Percentiles rank a stretch among this genome's conserved stretches.
Evolutionary conservation across 2,797 vertebrate genomes (phyloP).

Genomic region (Arrhamphus sclerolepis): DNA sequence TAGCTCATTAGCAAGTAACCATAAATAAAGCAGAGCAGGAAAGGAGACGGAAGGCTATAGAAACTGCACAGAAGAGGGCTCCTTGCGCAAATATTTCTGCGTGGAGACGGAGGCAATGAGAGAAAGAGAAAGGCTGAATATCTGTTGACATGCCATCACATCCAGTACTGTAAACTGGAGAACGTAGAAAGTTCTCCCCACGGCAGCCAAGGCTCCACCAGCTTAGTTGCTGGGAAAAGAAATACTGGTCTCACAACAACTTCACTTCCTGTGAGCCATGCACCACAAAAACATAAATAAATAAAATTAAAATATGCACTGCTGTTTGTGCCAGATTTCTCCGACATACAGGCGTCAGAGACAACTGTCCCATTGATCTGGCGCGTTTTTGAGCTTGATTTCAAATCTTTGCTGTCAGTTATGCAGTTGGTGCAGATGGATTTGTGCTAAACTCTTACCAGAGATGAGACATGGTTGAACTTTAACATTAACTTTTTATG

Average conservation of each 20-base stretch:
- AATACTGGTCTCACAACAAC: conserved; percentile 28
- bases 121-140: conserved; percentile 29
- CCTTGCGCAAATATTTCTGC: conserved; percentile 63
- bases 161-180: conserved; percentile 50
- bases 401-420: too few relatives aligned
- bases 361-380: too few relatives aligned
- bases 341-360: too few relatives aligned
- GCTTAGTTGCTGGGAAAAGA: conserved; percentile 35
- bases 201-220: conserved; percentile 17
- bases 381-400: too few relatives aligned
- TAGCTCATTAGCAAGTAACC: conserved; percentile 67
- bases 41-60: conserved; percentile 55
- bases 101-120: conserved; percentile 47
- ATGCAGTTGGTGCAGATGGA: too few relatives aligned
- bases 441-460: too few relatives aligned
- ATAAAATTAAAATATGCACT: too few relatives aligned
- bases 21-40: conserved; percentile 68
- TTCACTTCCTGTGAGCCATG: conserved; percentile 18
- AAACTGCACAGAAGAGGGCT: conserved; percentile 49
- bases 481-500: too few relatives aligned
- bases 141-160: conserved; percentile 31
- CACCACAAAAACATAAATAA: too few relatives aligned
- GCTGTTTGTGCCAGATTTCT: too few relatives aligned
- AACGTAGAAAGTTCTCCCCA: conserved; percentile 24
- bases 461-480: too few relatives aligned